These are phyloP conservation scores for Listronotus bonariensis DNA, from an alignment of 1,140 invertebrate genomes.

Conservation along the genomic window DNA sequence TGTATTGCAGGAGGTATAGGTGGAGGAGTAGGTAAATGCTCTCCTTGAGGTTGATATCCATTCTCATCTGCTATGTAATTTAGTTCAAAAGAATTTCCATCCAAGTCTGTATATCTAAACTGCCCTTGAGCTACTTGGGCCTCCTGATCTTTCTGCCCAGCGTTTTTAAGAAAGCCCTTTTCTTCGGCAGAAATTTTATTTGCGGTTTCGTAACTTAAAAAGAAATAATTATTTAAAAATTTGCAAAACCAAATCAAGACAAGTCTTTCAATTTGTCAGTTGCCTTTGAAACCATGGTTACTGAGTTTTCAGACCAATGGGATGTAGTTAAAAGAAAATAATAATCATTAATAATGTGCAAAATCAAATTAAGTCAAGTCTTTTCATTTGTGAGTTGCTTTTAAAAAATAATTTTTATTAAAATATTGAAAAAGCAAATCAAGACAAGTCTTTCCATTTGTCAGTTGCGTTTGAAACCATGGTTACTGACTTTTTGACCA, in stretches of 20 bases:
- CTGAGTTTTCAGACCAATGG: too few relatives aligned
- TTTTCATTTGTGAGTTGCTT: too few relatives aligned
- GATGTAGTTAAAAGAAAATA: too few relatives aligned
- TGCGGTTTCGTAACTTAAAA: constrained; percentile 71
- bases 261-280: too few relatives aligned
- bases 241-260: too few relatives aligned
- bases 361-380: too few relatives aligned
- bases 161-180: constrained; percentile 67
- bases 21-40: constrained; percentile 73
- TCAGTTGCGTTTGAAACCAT: not conserved
- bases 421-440: too few relatives aligned
- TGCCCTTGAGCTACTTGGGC: constrained; percentile 71
- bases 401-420: too few relatives aligned
- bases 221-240: constrained; percentile 24
- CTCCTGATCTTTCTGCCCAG: constrained; percentile 63
- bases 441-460: too few relatives aligned
- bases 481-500: not conserved
- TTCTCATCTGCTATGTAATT: constrained; percentile 77
- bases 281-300: too few relatives aligned
- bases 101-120: constrained; percentile 79
- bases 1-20: constrained; percentile 78
- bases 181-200: constrained; percentile 74
- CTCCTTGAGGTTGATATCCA: constrained; percentile 72
- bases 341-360: too few relatives aligned
- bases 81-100: constrained; percentile 75